A percentile compares a stretch with the other conserved stretches of the same genome.
These are phyloP conservation scores for Tipula vernalis DNA, from an alignment of 2,888 invertebrate species.

Conservation along the genomic window DNA sequence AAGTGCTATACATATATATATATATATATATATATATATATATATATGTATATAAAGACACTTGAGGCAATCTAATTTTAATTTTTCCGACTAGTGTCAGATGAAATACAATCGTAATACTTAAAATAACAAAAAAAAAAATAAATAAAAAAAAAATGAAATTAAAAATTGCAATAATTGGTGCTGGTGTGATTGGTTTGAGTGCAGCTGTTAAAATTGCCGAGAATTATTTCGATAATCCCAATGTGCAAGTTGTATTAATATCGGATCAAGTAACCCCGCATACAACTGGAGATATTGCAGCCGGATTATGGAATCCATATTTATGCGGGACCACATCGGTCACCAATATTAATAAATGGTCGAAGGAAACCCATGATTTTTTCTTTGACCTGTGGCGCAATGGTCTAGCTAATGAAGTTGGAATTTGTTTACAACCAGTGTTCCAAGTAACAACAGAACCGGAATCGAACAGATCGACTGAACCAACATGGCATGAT, in stretches of 20 bases:
- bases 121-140: neutral
- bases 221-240: constrained; percentile 36
- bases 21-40: too few relatives aligned
- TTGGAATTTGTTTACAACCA: constrained; percentile 39
- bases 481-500: constrained; percentile 33
- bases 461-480: constrained; percentile 17
- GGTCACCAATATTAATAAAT: constrained; percentile 40
- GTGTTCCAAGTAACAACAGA: constrained; percentile 29
- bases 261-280: constrained; percentile 55
- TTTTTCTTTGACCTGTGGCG: constrained; percentile 47
- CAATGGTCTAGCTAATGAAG: constrained; percentile 38
- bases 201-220: constrained; percentile 55
- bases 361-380: constrained; percentile 48
- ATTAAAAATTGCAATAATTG: constrained; percentile 47
- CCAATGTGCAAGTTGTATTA: constrained; percentile 42
- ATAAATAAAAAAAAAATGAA: too few relatives aligned
- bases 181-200: constrained; percentile 62
- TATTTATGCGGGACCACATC: constrained; percentile 48
- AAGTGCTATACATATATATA: too few relatives aligned
- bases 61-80: neutral
- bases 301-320: constrained; percentile 66
- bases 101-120: neutral
- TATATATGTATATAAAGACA: neutral
- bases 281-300: constrained; percentile 62
- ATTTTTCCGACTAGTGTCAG: neutral